Conservation (phyloP, 2,113 vertebrate genomes). For the Platysteira castanea region DNA sequence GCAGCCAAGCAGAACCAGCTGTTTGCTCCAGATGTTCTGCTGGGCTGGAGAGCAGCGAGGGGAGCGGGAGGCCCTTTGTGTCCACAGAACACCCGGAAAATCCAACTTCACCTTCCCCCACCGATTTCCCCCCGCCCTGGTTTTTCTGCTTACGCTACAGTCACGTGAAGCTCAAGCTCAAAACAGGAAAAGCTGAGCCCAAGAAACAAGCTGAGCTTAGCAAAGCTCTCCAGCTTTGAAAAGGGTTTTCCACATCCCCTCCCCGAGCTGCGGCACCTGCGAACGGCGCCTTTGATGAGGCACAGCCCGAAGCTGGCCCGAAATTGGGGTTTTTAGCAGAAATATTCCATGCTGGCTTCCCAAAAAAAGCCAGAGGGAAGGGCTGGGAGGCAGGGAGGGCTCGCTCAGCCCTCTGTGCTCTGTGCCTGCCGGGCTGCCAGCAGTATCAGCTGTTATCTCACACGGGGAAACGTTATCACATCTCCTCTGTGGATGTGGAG, state of each 20-base stretch:
- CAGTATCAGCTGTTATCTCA: neutral
- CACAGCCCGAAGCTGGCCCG: neutral
- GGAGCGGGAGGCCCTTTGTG: neutral
- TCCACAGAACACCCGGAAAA: neutral
- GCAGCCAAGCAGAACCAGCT: neutral
- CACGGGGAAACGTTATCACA: neutral
- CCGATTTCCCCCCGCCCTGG: neutral
- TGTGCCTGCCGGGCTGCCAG: neutral
- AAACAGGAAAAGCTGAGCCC: slow-evolving; percentile 36
- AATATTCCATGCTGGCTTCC: neutral
- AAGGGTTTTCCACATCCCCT: neutral
- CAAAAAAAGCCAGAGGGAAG: neutral
- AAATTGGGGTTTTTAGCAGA: rapidly evolving
- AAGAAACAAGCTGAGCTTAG: neutral
- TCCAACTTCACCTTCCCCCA: neutral
- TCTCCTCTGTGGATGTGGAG: neutral
- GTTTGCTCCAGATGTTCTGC: neutral
- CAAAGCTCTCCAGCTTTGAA: neutral
- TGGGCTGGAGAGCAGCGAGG: neutral
- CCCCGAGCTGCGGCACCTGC: neutral
- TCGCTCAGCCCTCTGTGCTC: neutral
- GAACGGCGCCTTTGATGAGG: neutral
- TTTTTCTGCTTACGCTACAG: neutral
- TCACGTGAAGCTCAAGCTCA: neutral
- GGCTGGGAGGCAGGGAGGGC: neutral